Evolutionary conservation across 2,797 vertebrate genomes (phyloP).

Genomic region (Megalops cyprinoides): DNA sequence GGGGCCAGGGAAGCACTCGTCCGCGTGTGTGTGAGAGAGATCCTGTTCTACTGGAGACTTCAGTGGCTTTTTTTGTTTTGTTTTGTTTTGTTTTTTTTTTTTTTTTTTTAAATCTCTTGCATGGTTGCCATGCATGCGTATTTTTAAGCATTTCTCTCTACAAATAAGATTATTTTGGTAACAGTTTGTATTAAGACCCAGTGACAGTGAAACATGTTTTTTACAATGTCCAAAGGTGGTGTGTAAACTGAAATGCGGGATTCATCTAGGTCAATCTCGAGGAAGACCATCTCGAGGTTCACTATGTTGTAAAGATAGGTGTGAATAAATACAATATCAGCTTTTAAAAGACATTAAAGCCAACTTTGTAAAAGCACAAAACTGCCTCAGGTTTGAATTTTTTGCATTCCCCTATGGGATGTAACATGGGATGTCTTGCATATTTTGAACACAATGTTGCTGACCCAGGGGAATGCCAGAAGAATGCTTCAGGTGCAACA

Average conservation of each 20-base stretch:
- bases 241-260: slow-evolving; percentile 63
- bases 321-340: slow-evolving; percentile 54
- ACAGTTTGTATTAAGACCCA: slow-evolving; percentile 80
- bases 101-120: slow-evolving; percentile 64
- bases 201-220: slow-evolving; percentile 77
- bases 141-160: slow-evolving; percentile 76
- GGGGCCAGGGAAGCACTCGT: slow-evolving; percentile 29
- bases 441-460: slow-evolving; percentile 53
- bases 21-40: slow-evolving; percentile 43
- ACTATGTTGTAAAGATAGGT: slow-evolving; percentile 48
- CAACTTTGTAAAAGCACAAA: slow-evolving; percentile 48
- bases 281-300: slow-evolving; percentile 47
- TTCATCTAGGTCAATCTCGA: slow-evolving; percentile 66
- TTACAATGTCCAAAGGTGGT: slow-evolving; percentile 73
- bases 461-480: background rate
- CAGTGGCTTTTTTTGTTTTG: slow-evolving; percentile 56
- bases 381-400: background rate
- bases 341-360: slow-evolving; percentile 59
- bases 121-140: slow-evolving; percentile 78
- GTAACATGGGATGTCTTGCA: background rate
- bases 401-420: background rate
- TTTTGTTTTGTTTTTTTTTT: slow-evolving; percentile 43
- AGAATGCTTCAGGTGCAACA: background rate
- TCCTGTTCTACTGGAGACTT: slow-evolving; percentile 44
- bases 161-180: slow-evolving; percentile 81